phyloP scores from a whole-genome alignment of 1,140 invertebrate genomes.

The Eubasilissa regina region DNA sequence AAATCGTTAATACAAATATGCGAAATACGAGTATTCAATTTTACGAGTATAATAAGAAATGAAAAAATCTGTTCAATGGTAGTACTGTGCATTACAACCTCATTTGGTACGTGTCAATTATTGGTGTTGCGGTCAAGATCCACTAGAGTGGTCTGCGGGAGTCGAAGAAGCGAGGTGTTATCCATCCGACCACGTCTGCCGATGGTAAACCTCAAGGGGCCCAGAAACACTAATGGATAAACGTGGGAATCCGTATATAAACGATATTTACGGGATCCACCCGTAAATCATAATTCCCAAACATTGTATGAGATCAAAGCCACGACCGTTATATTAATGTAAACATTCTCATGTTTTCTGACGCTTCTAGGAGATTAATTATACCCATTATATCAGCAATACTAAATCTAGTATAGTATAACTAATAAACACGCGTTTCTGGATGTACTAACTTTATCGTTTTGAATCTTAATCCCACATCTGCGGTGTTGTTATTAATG shows the following conservation, averaged over 20 bases:
- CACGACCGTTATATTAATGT: neutral
- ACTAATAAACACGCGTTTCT: too few relatives aligned
- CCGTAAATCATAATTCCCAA: slow-evolving; percentile 17
- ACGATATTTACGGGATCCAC: neutral
- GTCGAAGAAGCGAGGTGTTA: neutral
- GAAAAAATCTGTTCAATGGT: too few relatives aligned
- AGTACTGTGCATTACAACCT: neutral
- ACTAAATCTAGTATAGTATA: too few relatives aligned
- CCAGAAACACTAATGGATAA: neutral
- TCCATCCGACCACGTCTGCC: slow-evolving; percentile 5
- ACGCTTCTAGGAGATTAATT: neutral
- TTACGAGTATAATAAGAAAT: too few relatives aligned
- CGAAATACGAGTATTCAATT: too few relatives aligned
- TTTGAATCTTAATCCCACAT: too few relatives aligned
- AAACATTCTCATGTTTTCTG: neutral
- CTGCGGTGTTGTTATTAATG: too few relatives aligned
- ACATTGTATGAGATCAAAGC: slow-evolving; percentile 3
- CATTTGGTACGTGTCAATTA: slow-evolving; percentile 23
- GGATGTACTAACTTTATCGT: too few relatives aligned
- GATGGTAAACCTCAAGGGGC: slow-evolving; percentile 14
- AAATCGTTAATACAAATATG: too few relatives aligned
- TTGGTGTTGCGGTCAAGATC: slow-evolving; percentile 24
- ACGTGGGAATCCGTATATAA: slow-evolving; percentile 32
- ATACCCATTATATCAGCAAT: neutral
- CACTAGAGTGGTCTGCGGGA: neutral